Base-by-base conservation (phyloP, 2,113 vertebrate genomes). In the Riparia riparia region DNA sequence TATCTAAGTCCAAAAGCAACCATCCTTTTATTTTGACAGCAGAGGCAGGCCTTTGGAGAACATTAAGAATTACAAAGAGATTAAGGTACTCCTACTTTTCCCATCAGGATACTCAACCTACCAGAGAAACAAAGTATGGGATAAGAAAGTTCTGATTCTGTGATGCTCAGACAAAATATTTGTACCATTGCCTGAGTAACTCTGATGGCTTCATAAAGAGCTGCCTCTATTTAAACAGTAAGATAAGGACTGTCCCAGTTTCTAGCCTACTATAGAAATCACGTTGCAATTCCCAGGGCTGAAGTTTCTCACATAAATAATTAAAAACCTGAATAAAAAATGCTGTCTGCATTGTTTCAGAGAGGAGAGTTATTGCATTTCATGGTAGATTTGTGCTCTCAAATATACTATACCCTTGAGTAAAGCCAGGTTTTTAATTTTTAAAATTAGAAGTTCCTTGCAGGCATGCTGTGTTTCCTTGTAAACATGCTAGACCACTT, bases 371-470 rank as follows among this genome's bases (percentile, higher is more conserved):
- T 96, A 93, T 56, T 95, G 66, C 61, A 63, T 95, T 94, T 95
- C 65, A 65, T 44, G 45, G 58, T 68, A 89, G 49, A 74, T 83
- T 96, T 95, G 63, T 80, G 70, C 49, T 87, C 73, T 58, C 74
- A 26, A 92, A 95, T 39, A 68, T 73, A 86, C 47, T 74, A 91
- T 24, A 92, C 87, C 70, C 94, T 76, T 71, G 80, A 76, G 91
- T 22, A 95, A 96, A 97, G 39, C 13, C 66, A 91, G 29, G 14
- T 49, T 94, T 72, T 95, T 89, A 92, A 87, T 91, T 87, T 96
- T 97, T 92, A 76, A 92, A 95, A 74, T 39, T 47, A 95, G 41
- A 73, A 74, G 9, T 41, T 94, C 77, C 66, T 97, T 80, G 76
- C 51, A 78, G 76, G 45, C 47, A n/a, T 58, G 21, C 26, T 65